Percentiles rank a stretch among this genome's conserved stretches.
phyloP scores from a whole-genome alignment of 53 echinoderm and acorn worm genomes.

The Temnopleurus reevesii region DNA sequence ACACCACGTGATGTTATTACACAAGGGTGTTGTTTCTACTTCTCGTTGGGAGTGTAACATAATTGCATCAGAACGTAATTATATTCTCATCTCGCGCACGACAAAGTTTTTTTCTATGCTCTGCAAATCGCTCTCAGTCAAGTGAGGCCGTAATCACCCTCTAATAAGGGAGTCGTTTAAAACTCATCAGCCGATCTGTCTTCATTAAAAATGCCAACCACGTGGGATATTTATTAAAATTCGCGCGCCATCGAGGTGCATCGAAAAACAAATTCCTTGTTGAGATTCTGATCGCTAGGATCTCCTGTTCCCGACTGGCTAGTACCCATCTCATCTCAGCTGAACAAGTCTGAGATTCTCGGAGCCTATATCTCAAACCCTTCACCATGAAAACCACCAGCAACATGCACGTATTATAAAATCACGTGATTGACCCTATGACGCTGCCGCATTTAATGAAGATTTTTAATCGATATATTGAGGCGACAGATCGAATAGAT shows the following conservation, averaged over 20 bases:
- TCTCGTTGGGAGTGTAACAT: not conserved
- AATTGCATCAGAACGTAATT: slow-evolving; percentile 57
- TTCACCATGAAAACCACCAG: not conserved
- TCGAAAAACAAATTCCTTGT: slow-evolving; percentile 28
- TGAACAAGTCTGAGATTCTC: too few relatives aligned
- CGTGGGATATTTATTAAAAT: slow-evolving; percentile 55
- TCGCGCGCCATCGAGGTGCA: slow-evolving; percentile 35
- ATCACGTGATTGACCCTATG: not conserved
- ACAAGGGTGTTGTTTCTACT: slow-evolving; percentile 21
- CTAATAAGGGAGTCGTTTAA: slow-evolving; percentile 52
- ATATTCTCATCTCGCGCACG: slow-evolving; percentile 39
- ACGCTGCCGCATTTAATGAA: not conserved
- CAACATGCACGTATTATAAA: not conserved
- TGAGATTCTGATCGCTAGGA: slow-evolving; percentile 8
- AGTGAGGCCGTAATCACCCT: slow-evolving; percentile 52
- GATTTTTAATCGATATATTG: slow-evolving; percentile 35
- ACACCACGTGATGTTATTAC: too few relatives aligned
- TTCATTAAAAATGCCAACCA: slow-evolving; percentile 60
- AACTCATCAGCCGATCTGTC: slow-evolving; percentile 49
- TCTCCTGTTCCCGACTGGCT: not conserved
- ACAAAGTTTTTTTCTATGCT: slow-evolving; percentile 28
- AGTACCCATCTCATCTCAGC: not conserved
- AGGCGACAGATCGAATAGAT: slow-evolving; percentile 45
- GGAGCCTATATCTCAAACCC: not conserved
- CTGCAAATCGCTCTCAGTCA: slow-evolving; percentile 30